These are phyloP conservation scores for Martes martes DNA, from an alignment of 2,113 vertebrate species.

Conservation along the genomic window DNA sequence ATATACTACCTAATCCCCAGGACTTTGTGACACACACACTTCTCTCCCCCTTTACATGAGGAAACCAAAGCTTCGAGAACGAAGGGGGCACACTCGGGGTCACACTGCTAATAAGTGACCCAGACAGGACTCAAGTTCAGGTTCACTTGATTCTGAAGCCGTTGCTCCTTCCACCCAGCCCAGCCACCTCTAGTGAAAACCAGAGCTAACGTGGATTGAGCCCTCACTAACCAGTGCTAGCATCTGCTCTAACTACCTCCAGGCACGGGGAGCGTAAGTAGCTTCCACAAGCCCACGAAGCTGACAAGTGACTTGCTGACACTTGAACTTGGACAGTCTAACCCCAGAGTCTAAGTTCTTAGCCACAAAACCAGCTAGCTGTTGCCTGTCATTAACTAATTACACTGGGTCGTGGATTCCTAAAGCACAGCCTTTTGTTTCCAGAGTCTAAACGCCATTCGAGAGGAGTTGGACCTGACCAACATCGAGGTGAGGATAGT, in stretches of 20 bases:
- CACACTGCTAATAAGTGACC: not conserved
- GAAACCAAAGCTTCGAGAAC: not conserved
- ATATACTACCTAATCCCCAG: not conserved
- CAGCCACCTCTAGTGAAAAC: not conserved
- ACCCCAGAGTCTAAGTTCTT: not conserved
- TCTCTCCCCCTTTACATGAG: not conserved
- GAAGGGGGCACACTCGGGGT: not conserved
- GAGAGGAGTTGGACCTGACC: constrained; percentile 65
- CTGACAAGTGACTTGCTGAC: not conserved
- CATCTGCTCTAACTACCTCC: not conserved
- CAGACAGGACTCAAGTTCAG: not conserved
- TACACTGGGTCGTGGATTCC: not conserved
- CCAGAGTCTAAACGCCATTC: constrained; percentile 82
- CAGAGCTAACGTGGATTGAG: not conserved
- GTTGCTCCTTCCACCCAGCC: not conserved
- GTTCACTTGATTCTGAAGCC: not conserved
- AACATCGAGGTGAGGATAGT: constrained; percentile 69
- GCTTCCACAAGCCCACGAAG: not conserved
- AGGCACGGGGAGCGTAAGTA: not conserved
- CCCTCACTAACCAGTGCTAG: not conserved
- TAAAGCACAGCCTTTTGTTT: constrained; percentile 15
- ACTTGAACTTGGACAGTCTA: not conserved
- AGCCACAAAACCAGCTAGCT: not conserved
- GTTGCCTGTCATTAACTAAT: not conserved
- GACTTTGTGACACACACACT: not conserved